A percentile compares a stretch with the other conserved stretches of the same genome.
phyloP scores from a whole-genome alignment of 2,888 invertebrate genomes.

The Plagodis dolabraria region DNA sequence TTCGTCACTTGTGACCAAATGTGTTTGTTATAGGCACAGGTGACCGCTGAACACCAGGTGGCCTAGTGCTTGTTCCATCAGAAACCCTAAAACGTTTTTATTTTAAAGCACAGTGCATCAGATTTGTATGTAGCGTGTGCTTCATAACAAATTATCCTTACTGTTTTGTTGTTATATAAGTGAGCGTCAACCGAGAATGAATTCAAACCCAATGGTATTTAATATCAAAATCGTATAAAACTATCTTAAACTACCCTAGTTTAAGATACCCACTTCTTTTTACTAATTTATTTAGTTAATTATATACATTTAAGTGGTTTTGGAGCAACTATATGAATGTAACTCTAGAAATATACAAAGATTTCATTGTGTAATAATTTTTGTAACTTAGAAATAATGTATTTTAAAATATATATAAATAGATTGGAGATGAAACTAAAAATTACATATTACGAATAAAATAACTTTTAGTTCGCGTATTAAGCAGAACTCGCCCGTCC shows the following conservation, averaged over 20 bases:
- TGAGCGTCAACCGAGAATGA: conserved; percentile 32
- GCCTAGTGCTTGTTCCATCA: too few relatives aligned
- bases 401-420: neutral
- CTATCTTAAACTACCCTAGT: conserved; percentile 29
- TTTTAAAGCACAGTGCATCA: too few relatives aligned
- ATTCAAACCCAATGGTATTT: conserved; percentile 28
- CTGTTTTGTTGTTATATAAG: conserved; percentile 3
- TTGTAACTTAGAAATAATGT: too few relatives aligned
- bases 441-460: too few relatives aligned
- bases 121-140: neutral
- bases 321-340: conserved; percentile 20
- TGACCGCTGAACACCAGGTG: too few relatives aligned
- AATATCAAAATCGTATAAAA: conserved; percentile 45
- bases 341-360: neutral
- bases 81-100: too few relatives aligned
- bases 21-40: too few relatives aligned
- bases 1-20: too few relatives aligned
- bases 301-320: conserved; percentile 20
- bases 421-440: too few relatives aligned
- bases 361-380: neutral
- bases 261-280: conserved; percentile 18
- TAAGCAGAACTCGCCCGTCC: too few relatives aligned
- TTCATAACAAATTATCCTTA: conserved; percentile 2
- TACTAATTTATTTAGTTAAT: conserved; percentile 25
- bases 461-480: too few relatives aligned